Evolutionary conservation across 64 coral and sea anemone species (phyloP).

Genomic region (Acropora tenuis): DNA sequence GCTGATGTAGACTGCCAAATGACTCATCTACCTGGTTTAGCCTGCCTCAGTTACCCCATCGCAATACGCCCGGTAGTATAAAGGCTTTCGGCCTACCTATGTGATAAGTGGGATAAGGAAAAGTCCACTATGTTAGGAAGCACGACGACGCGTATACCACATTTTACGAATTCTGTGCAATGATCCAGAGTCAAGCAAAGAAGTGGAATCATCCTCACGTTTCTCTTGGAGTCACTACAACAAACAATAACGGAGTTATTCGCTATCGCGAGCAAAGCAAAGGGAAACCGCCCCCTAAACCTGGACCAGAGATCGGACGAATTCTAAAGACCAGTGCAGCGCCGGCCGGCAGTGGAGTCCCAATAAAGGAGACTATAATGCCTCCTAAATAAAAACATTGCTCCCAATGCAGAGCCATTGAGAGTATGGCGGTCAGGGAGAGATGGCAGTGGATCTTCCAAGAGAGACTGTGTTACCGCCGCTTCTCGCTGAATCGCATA

Average conservation of each 20-base stretch:
- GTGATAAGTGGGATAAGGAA: slow-evolving; percentile 45
- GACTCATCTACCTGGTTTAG: too few relatives aligned
- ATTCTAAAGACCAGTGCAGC: too few relatives aligned
- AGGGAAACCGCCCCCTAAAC: too few relatives aligned
- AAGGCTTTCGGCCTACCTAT: background rate
- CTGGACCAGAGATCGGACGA: too few relatives aligned
- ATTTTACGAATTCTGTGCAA: too few relatives aligned
- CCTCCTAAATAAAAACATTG: slow-evolving; percentile 44
- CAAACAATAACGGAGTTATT: slow-evolving; percentile 39
- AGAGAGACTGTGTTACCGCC: slow-evolving; percentile 39
- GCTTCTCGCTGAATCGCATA: slow-evolving; percentile 57
- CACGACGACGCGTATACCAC: too few relatives aligned
- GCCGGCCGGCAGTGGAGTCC: too few relatives aligned
- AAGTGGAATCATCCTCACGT: slow-evolving; percentile 4
- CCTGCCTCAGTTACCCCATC: slow-evolving; percentile 23
- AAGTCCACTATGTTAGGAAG: slow-evolving; percentile 2
- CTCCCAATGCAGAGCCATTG: background rate
- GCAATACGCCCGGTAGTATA: background rate
- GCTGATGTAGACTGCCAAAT: too few relatives aligned
- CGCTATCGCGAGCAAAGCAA: too few relatives aligned
- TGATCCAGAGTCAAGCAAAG: too few relatives aligned
- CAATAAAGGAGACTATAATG: too few relatives aligned
- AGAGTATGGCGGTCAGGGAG: slow-evolving; percentile 43
- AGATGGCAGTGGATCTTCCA: too few relatives aligned
- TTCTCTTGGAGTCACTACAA: background rate